Conservation (phyloP, 2,888 invertebrate genomes). For the Leucophora obtusa region DNA sequence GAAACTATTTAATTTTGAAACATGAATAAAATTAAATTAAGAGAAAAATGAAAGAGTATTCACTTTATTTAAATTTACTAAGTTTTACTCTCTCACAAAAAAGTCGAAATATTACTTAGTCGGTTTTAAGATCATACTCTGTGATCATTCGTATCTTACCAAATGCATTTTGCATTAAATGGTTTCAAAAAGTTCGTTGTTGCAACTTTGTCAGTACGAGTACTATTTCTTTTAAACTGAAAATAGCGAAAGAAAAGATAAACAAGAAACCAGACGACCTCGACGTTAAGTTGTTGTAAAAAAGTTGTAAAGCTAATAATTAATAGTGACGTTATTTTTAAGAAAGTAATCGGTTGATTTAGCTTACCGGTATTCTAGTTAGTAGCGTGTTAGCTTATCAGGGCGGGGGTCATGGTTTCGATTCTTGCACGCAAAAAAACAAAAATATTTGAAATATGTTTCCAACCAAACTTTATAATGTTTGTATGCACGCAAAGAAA, state of each 20-base stretch:
- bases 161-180: conserved; percentile 42
- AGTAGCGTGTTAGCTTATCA: too few relatives aligned
- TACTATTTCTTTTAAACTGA: conserved; percentile 36
- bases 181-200: conserved; percentile 12
- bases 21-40: not conserved
- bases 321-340: conserved; percentile 28
- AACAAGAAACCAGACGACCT: conserved; percentile 75
- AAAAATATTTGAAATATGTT: too few relatives aligned
- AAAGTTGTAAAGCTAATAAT: conserved; percentile 46
- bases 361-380: too few relatives aligned
- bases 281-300: conserved; percentile 66
- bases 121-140: not conserved
- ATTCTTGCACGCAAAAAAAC: too few relatives aligned
- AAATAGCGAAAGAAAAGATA: conserved; percentile 62
- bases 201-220: conserved; percentile 16
- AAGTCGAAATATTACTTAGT: not conserved
- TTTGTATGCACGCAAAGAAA: too few relatives aligned
- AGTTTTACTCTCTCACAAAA: conserved; percentile 1
- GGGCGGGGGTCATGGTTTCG: too few relatives aligned
- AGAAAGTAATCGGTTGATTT: too few relatives aligned
- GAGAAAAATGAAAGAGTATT: conserved; percentile 1
- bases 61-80: conserved; percentile 2
- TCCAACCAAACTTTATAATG: too few relatives aligned
- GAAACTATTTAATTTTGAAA: not conserved
- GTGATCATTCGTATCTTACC: conserved; percentile 9